These are phyloP conservation scores for Rhinolophus sinicus DNA, from an alignment of 2,113 vertebrate genomes.

Conservation along the genomic window DNA sequence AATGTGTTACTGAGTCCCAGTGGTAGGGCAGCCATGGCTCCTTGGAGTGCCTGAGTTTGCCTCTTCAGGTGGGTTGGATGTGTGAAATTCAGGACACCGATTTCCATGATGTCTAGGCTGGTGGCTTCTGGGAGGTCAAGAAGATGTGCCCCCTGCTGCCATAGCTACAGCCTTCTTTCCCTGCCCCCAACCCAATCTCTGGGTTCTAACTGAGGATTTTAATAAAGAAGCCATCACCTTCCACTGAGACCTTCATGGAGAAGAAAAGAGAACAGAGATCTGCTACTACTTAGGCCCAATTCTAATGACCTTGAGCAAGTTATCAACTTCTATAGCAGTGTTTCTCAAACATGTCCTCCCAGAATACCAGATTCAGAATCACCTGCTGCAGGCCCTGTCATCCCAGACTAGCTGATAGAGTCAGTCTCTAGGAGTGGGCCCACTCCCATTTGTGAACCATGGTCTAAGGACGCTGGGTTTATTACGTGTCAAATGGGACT, in stretches of 20 bases:
- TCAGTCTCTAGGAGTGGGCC: background rate
- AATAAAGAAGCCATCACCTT: background rate
- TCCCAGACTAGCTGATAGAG: background rate
- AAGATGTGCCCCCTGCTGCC: background rate
- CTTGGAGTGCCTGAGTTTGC: background rate
- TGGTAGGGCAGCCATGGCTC: background rate
- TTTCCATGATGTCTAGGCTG: background rate
- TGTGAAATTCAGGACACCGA: background rate
- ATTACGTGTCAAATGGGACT: background rate
- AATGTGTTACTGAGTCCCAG: background rate
- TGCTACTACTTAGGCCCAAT: background rate
- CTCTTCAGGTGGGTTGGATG: background rate
- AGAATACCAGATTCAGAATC: background rate
- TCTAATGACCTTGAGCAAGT: background rate
- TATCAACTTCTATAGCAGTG: background rate
- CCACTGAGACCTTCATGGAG: background rate
- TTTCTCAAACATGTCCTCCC: conserved; percentile 4
- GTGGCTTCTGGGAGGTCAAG: background rate
- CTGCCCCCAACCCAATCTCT: background rate
- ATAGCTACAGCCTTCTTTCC: background rate
- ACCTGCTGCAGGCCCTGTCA: background rate
- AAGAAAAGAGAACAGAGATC: background rate
- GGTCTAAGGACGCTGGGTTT: background rate
- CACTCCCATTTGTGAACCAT: background rate
- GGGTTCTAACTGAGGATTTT: background rate